Evolutionary conservation across 1,140 invertebrate species (phyloP).

Genomic region (Drosophila burlai): DNA sequence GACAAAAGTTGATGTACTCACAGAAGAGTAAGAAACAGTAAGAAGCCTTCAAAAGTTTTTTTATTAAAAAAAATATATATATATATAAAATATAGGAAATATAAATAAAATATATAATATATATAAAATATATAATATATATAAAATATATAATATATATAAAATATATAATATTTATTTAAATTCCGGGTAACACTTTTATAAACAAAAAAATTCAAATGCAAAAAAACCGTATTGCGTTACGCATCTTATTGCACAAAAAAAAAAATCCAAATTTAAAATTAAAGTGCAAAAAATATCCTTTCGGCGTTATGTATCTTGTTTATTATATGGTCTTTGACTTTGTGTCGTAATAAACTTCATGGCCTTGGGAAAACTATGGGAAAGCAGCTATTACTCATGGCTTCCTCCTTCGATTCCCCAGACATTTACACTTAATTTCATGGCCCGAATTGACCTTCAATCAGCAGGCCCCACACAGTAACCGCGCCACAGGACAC

Average conservation of each 20-base stretch:
- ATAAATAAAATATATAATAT: too few relatives aligned
- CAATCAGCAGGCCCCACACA: neutral
- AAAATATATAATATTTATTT: too few relatives aligned
- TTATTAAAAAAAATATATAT: too few relatives aligned
- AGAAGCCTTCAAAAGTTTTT: neutral
- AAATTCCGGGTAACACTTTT: too few relatives aligned
- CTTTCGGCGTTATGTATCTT: neutral
- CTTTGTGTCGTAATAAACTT: neutral
- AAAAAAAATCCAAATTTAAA: too few relatives aligned
- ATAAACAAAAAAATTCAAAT: too few relatives aligned
- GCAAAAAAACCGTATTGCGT: too few relatives aligned
- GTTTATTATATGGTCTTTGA: neutral
- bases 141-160: too few relatives aligned
- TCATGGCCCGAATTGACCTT: slow-evolving; percentile 23
- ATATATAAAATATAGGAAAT: too few relatives aligned
- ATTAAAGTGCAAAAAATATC: too few relatives aligned
- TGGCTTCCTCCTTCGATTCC: neutral
- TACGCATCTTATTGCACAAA: too few relatives aligned
- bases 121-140: too few relatives aligned
- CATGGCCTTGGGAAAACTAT: neutral
- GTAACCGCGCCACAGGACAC: slow-evolving; percentile 15
- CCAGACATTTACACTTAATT: slow-evolving; percentile 7
- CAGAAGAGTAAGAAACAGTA: neutral
- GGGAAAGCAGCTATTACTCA: neutral
- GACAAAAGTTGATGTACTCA: neutral